phyloP scores from a whole-genome alignment of 2,888 invertebrate genomes.

The Synergus gifuensis region DNA sequence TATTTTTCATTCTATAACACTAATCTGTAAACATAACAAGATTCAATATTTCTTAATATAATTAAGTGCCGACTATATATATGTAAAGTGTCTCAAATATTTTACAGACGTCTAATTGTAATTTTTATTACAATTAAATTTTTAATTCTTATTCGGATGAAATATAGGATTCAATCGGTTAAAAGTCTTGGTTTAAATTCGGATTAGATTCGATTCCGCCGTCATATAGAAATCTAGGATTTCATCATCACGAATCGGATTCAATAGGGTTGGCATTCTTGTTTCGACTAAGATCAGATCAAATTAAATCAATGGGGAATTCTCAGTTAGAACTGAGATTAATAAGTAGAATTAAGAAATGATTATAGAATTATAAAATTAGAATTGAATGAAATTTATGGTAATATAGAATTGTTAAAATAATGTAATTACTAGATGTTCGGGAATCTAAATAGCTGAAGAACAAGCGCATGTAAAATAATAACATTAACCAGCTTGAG shows the following conservation, averaged over 20 bases:
- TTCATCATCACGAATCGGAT: too few species aligned
- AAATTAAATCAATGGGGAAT: too few species aligned
- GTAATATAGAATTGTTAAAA: constrained; percentile 4
- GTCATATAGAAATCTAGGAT: too few species aligned
- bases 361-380: background rate
- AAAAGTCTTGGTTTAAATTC: too few species aligned
- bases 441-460: constrained; percentile 23
- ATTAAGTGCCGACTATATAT: background rate
- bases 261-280: too few species aligned
- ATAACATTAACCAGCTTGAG: constrained; percentile 31
- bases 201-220: too few species aligned
- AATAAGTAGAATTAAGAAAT: background rate
- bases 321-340: too few species aligned
- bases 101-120: background rate
- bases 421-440: constrained; percentile 25
- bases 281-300: background rate
- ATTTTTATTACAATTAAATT: too few species aligned
- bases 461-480: constrained; percentile 36
- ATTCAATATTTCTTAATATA: background rate
- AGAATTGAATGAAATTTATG: background rate
- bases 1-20: background rate
- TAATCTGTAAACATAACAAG: too few species aligned
- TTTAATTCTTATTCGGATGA: too few species aligned
- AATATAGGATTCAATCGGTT: too few species aligned
- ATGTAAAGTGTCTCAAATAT: background rate